Conservation (phyloP, 2,113 vertebrate species). For the Onychostoma macrolepis region DNA sequence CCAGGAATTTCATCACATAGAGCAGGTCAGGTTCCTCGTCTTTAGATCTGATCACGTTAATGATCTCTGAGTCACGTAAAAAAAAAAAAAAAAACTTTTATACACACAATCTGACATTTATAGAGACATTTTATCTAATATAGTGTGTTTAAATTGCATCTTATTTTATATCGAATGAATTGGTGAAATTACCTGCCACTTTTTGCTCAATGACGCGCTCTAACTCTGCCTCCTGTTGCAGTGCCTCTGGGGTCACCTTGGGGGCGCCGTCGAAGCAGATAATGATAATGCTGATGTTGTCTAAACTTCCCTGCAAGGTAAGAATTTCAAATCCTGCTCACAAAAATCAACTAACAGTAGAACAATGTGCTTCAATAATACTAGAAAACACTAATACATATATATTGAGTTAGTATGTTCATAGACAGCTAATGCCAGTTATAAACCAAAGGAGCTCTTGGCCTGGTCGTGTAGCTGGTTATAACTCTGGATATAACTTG, state of each 20-base stretch:
- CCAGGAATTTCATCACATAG: constrained; percentile 77
- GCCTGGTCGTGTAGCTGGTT: not conserved
- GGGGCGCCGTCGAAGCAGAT: constrained; percentile 81
- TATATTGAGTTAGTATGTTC: not conserved
- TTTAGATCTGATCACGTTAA: constrained; percentile 66
- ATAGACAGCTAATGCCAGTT: not conserved
- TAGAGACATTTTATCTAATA: not conserved
- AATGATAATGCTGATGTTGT: constrained; percentile 84
- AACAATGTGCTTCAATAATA: not conserved
- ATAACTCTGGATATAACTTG: not conserved
- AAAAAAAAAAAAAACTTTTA: not conserved
- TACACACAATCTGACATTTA: not conserved
- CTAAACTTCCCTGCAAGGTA: constrained; percentile 79
- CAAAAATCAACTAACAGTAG: not conserved
- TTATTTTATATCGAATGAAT: not conserved
- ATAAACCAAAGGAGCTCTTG: not conserved
- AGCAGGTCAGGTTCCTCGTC: constrained; percentile 75
- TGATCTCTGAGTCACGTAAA: constrained; percentile 71
- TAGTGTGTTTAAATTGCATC: not conserved
- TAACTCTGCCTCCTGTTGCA: constrained; percentile 74
- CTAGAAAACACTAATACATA: not conserved
- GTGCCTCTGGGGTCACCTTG: constrained; percentile 73
- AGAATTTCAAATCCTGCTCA: not conserved
- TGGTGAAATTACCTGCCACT: constrained; percentile 73
- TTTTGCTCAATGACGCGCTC: constrained; percentile 74